Base-by-base conservation (phyloP, 2,113 vertebrate genomes). In the Donacobius atricapilla region DNA sequence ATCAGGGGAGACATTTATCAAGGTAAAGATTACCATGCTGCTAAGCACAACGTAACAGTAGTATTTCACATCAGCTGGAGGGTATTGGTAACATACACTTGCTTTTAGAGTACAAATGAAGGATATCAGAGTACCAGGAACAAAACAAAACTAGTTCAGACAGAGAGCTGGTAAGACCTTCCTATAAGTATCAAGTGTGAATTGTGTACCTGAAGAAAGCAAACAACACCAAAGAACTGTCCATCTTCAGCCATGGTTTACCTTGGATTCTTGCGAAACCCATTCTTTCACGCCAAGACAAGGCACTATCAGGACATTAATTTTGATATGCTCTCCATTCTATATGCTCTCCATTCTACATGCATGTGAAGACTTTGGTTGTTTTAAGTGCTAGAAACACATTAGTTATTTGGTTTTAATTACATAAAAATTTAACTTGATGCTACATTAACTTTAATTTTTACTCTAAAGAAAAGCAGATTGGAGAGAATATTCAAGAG, bases 391-490 rank as follows among this genome's bases (percentile, higher is more conserved):
- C 39, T 54, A 73, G 39, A 94, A 91, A 53, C 22, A 71, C 28
- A 39, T 72, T 39, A 89, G 73, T 40, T 39, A 72, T 48, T 95
- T 77, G 42, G 40, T 44, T 94, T 95, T 75, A 92, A 87, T 87
- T 76, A 71, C 50, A 70, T 17, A 64, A 93, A 87, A 94, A 92
- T 10, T 70, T 16, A 87, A 88, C 45, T 88, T 7, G 17, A 66
- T 83, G 40, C 45, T 78, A 44, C 40, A 50, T 90, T 86, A 84
- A 85, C 33, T 95, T 92, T 57, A 81, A 79, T 30, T 95, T 94
- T 57, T 84, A 57, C 40, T 86, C 69, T 61, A 53, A 79, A 65
- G 45, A 64, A 42, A 91, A 90, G 84, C 18, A 81, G 60, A 83
- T 53, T 81, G 60, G 63, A 84, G 89, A 82, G 22, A 87, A 13